Percentiles rank a stretch among this genome's conserved stretches.
phyloP scores from a whole-genome alignment of 2,797 vertebrate species.

The Periophthalmus magnuspinnatus region DNA sequence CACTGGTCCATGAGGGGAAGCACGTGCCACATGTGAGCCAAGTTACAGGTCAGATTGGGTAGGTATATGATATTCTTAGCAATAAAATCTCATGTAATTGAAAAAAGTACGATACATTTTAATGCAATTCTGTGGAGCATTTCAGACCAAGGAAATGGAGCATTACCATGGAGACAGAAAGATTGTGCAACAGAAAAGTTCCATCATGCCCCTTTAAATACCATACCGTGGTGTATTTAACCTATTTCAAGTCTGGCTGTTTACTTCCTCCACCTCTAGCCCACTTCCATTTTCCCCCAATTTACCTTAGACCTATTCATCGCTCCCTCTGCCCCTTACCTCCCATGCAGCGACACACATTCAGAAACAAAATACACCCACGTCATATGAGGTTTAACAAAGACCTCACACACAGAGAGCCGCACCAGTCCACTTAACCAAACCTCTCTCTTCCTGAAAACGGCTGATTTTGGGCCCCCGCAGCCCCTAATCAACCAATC shows the following conservation, averaged over 20 bases:
- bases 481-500: conserved; percentile 96
- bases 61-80: too few species aligned
- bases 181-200: not conserved
- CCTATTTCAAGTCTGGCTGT: not conserved
- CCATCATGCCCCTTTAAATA: not conserved
- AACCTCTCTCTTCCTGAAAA: conserved; percentile 87
- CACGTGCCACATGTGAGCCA: too few species aligned
- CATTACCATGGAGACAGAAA: too few species aligned
- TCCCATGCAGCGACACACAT: conserved; percentile 10
- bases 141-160: too few species aligned
- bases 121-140: too few species aligned
- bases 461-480: conserved; percentile 86
- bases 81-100: too few species aligned
- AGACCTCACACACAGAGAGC: conserved; percentile 55
- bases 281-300: conserved; percentile 28
- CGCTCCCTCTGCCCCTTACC: not conserved
- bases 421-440: conserved; percentile 88
- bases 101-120: too few species aligned
- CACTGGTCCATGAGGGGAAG: too few species aligned
- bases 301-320: conserved; percentile 27
- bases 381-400: conserved; percentile 6
- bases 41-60: too few species aligned
- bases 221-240: not conserved
- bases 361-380: conserved; percentile 40
- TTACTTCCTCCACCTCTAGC: conserved; percentile 20